Base-by-base conservation (phyloP, 2,797 vertebrate species). In the Pampus argenteus region DNA sequence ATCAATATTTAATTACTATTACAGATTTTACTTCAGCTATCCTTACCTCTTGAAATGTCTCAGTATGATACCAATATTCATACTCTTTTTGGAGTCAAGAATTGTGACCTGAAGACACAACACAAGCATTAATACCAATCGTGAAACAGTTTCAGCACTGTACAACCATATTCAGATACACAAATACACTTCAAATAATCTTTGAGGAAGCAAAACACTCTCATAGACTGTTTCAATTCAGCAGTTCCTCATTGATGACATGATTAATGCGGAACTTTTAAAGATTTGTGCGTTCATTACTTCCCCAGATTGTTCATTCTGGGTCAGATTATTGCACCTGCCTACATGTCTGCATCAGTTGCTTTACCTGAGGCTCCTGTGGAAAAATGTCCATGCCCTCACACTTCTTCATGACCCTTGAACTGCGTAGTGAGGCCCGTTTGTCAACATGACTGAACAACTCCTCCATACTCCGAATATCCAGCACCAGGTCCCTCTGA, bases 41-140 rank as follows among this genome's bases (percentile, higher is more conserved):
- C 17, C 82, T 89, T 73, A 96, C 96, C 95, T 95, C 82, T 95
- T 96, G 69, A 95, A 95, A 72, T 95, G 94, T 85, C 94, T 95
- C 40, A 96, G 88, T 74, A 95, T 94, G 84, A 96, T 96, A 3
- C 93, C 94, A 42, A 96, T 86, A 68, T 95, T 96, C 93, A 96
- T 95, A 44, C 93, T 95, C 81, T 91, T 94, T 85, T 96, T 96
- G 14, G 94, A 88, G 81, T 95, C 95, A 63, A 96, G 88, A 70
- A 96, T 93, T 44, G 90, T 91, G 45, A 95, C 83, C 96, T 96
- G 49, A 65, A 60, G 54, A 70, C 26, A 65, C 10, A 66, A n/a
- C n/a, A 48, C 20, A 23, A 31, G 44, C 2, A 63, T 15, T 14
- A 34, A 47, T 2, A 44, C 5, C 0, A 28, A 38, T 25, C 1